A percentile compares a stretch with the other conserved stretches of the same genome.
Evolutionary conservation across 2,888 invertebrate species (phyloP).

Genomic region (Nineta flava): DNA sequence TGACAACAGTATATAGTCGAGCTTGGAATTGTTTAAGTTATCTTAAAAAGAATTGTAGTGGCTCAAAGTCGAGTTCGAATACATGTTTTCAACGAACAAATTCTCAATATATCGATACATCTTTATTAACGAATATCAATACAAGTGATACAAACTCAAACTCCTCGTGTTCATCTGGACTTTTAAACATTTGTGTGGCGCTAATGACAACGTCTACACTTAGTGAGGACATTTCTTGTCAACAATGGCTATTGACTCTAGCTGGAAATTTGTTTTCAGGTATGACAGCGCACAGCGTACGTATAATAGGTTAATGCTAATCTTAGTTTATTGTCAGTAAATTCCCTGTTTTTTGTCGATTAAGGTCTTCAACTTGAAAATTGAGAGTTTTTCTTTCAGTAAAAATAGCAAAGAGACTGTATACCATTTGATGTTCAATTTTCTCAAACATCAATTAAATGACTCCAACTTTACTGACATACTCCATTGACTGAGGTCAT

Average conservation of each 20-base stretch:
- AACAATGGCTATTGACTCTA: constrained; percentile 31
- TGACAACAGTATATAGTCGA: constrained; percentile 46
- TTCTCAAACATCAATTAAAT: no score
- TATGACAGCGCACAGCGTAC: no score
- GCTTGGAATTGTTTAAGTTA: constrained; percentile 43
- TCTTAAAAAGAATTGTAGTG: constrained; percentile 1
- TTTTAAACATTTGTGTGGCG: constrained; percentile 24
- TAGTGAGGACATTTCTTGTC: constrained; percentile 35
- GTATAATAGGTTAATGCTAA: no score
- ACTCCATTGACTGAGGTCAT: no score
- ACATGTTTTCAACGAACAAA: constrained; percentile 12
- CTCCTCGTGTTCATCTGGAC: constrained; percentile 16
- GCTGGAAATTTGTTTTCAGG: constrained; percentile 41
- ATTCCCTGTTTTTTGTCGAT: no score
- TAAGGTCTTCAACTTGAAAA: no score
- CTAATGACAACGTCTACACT: constrained; percentile 33
- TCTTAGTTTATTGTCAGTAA: no score
- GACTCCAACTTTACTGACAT: no score
- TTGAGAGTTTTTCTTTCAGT: no score
- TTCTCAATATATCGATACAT: constrained; percentile 8
- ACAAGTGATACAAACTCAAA: not conserved
- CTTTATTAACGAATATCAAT: not conserved
- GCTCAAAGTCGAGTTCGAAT: constrained; percentile 3
- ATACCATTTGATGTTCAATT: no score
- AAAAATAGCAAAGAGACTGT: no score